Conservation (phyloP, 2,888 invertebrate genomes). For the Chamaedrilus cognettii region DNA sequence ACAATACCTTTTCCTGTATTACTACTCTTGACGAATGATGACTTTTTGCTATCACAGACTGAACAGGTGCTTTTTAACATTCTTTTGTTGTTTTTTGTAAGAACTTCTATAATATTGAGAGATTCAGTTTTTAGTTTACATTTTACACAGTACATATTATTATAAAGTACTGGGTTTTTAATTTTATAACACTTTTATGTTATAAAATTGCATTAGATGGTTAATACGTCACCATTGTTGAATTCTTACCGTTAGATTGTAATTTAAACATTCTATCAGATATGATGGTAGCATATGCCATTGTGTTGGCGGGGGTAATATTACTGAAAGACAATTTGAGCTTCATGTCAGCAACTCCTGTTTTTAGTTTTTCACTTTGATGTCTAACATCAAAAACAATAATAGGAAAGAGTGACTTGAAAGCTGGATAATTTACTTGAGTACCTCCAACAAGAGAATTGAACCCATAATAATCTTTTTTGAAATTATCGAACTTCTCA, state of each 20-base stretch:
- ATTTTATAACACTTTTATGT: no score
- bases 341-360: constrained; percentile 1
- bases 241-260: constrained; percentile 1
- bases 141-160: neutral
- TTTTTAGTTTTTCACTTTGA: constrained; percentile 1
- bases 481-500: neutral
- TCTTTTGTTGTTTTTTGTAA: neutral
- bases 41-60: neutral
- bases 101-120: neutral
- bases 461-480: constrained; percentile 2
- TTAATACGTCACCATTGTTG: neutral
- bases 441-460: neutral
- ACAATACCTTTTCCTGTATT: constrained; percentile 1
- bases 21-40: neutral
- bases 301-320: neutral
- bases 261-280: constrained; percentile 3
- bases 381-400: constrained; percentile 6
- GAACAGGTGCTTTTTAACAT: constrained; percentile 2
- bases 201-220: neutral
- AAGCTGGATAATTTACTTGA: neutral
- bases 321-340: neutral
- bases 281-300: neutral
- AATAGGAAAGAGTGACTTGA: neutral
- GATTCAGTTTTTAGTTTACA: constrained; percentile 2
- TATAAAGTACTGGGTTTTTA: no score